Conservation (phyloP, 2,797 vertebrate genomes). For the Telmatherina bonti region DNA sequence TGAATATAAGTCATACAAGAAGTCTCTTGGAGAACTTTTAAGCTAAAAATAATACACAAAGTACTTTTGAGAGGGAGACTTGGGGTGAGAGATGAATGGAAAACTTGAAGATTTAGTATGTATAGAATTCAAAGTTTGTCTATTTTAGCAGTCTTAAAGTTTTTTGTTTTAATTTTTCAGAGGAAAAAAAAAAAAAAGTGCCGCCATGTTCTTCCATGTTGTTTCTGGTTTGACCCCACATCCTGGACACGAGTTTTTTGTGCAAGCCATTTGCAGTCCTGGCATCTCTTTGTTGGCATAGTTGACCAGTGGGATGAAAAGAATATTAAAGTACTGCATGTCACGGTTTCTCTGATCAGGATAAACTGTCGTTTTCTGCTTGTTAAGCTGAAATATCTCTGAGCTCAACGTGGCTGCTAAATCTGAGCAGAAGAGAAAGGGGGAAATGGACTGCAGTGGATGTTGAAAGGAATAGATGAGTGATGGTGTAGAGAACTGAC, state of each 20-base stretch:
- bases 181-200: neutral
- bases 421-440: conserved; percentile 41
- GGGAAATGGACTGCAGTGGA: conserved; percentile 43
- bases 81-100: conserved; percentile 3
- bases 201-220: neutral
- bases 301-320: conserved; percentile 1
- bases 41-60: conserved; percentile 57
- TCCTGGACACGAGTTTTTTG: conserved; percentile 51
- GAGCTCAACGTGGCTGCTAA: conserved; percentile 51
- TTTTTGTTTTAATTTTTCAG: neutral
- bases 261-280: conserved; percentile 24
- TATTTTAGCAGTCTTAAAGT: neutral
- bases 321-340: conserved; percentile 34
- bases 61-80: conserved; percentile 26
- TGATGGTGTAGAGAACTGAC: conserved; percentile 75
- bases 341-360: conserved; percentile 51
- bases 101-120: neutral
- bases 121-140: conserved; percentile 2
- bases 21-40: conserved; percentile 54
- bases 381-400: conserved; percentile 50
- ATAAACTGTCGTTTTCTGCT: conserved; percentile 62
- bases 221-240: conserved; percentile 60
- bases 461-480: conserved; percentile 54
- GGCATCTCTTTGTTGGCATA: conserved; percentile 38
- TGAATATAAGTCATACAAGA: conserved; percentile 53